These are phyloP conservation scores for Andricus quercusramuli DNA, from an alignment of 2,888 invertebrate species.

Conservation along the genomic window DNA sequence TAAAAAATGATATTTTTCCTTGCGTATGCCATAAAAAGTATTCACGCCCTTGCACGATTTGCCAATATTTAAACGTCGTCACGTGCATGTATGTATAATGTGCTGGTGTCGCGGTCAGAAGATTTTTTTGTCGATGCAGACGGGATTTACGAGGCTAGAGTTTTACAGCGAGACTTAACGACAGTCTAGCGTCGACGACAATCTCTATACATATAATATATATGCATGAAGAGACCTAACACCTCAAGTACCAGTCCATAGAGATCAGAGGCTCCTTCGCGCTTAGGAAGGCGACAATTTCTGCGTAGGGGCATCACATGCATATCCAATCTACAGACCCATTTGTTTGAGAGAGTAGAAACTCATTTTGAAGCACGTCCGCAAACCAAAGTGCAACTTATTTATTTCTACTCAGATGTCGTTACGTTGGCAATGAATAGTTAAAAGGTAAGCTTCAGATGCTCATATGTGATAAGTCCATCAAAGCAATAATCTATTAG, in stretches of 20 bases:
- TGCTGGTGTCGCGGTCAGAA: not conserved
- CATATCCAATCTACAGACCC: not conserved
- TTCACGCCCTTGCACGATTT: not conserved
- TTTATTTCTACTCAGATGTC: not conserved
- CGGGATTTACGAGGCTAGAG: conserved; percentile 57
- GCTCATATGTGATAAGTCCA: not conserved
- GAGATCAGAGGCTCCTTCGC: conserved; percentile 19
- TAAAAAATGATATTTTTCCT: not conserved
- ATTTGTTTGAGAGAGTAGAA: conserved; percentile 44
- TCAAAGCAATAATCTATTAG: not conserved
- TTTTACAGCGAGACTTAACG: conserved; percentile 46
- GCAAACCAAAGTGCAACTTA: not conserved
- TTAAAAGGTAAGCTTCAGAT: not conserved
- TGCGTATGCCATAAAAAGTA: not conserved
- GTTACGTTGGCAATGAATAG: not conserved
- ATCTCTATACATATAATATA: conserved; percentile 30
- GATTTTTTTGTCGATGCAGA: conserved; percentile 30
- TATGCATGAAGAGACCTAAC: conserved; percentile 33
- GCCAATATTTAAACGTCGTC: not conserved
- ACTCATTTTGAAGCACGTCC: conserved; percentile 51
- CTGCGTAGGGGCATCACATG: conserved; percentile 44
- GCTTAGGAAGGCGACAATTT: conserved; percentile 44
- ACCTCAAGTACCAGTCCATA: conserved; percentile 11
- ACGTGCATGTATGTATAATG: conserved; percentile 5
- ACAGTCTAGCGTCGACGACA: not conserved